phyloP scores from a whole-genome alignment of 2,888 invertebrate species.

The Idaea straminata region DNA sequence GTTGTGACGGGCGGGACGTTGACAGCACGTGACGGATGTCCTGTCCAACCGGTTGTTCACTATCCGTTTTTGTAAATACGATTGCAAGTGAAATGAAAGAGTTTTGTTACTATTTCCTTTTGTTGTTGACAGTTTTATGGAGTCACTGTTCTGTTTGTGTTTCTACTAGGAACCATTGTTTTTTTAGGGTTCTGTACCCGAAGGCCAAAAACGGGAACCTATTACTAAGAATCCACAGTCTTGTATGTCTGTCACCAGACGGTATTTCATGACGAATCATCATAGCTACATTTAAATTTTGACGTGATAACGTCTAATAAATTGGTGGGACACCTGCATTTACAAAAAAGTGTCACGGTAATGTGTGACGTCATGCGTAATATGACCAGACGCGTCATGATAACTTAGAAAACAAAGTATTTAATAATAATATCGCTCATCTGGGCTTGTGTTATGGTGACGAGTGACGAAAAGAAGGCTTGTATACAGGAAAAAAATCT shows the following conservation, averaged over 20 bases:
- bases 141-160: background rate
- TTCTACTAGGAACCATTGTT: background rate
- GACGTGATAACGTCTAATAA: no score
- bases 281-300: no score
- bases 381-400: no score
- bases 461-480: no score
- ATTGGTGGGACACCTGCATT: no score
- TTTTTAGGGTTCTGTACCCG: background rate
- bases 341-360: no score
- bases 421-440: no score
- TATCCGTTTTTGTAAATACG: slow-evolving; percentile 13
- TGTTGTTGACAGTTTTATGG: background rate
- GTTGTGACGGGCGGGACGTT: slow-evolving; percentile 25
- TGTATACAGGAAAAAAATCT: no score
- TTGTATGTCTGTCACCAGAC: background rate
- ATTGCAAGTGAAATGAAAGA: background rate
- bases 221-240: background rate
- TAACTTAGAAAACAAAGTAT: no score
- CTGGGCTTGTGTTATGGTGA: no score
- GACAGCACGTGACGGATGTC: slow-evolving; percentile 30
- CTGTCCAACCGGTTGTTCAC: slow-evolving; percentile 23
- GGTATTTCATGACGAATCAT: no score
- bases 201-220: background rate
- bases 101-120: background rate
- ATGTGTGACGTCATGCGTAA: no score